Evolutionary conservation across 1,140 invertebrate genomes (phyloP).

Genomic region (Marisa cornuarietis): DNA sequence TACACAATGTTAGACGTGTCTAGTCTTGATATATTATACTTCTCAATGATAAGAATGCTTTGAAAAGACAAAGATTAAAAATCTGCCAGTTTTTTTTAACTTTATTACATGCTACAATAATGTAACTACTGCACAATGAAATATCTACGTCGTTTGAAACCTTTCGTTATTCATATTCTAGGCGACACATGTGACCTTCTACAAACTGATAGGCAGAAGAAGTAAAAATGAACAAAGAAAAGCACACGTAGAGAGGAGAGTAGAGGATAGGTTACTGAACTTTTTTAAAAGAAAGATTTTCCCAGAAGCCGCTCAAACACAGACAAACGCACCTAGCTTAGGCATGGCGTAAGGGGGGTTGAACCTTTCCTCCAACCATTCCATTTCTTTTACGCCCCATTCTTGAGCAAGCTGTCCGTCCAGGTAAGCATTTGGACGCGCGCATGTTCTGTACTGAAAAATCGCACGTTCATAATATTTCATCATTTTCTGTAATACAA

Average conservation of each 20-base stretch:
- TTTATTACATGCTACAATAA: conserved; percentile 6
- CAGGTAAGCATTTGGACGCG: conserved; percentile 33
- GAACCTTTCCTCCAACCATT: conserved; percentile 61
- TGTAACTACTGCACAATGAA: not conserved
- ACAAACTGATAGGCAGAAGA: too few species aligned
- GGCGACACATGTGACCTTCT: too few species aligned
- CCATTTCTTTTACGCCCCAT: conserved; percentile 45
- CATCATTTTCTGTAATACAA: not conserved
- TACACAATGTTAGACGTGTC: not conserved
- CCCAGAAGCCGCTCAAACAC: not conserved
- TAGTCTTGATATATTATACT: too few species aligned
- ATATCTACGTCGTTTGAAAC: not conserved
- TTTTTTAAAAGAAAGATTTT: not conserved
- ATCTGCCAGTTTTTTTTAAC: not conserved
- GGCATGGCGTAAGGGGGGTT: conserved; percentile 43
- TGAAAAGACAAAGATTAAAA: too few species aligned
- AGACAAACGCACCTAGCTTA: conserved; percentile 36
- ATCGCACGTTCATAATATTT: too few species aligned
- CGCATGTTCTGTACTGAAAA: conserved; percentile 44
- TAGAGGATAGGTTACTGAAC: not conserved
- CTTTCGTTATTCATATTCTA: too few species aligned
- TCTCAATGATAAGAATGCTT: too few species aligned
- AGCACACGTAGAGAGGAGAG: not conserved
- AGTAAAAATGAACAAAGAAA: too few species aligned
- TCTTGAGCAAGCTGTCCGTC: conserved; percentile 40